Conservation (phyloP, 2,888 invertebrate genomes). For the Digitonthophagus gazella region DNA sequence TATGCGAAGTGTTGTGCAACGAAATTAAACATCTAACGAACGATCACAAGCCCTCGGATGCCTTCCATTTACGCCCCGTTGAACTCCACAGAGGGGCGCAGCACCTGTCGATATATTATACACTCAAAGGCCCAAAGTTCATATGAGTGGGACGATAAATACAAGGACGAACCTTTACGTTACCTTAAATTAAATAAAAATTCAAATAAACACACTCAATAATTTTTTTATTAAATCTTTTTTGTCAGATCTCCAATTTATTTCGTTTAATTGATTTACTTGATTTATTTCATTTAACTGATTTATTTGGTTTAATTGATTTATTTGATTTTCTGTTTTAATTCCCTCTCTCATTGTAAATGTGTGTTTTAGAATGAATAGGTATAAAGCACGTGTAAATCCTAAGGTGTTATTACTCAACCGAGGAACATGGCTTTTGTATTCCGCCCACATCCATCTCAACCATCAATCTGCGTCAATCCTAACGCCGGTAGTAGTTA, state of each 20-base stretch:
- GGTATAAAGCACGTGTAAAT: too few species aligned
- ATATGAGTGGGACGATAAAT: too few species aligned
- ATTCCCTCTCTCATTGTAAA: too few species aligned
- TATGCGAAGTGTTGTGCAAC: constrained; percentile 27
- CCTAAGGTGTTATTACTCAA: not conserved
- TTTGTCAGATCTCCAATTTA: too few species aligned
- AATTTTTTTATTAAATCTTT: too few species aligned
- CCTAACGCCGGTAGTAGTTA: not conserved
- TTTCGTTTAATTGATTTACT: too few species aligned
- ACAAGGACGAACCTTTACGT: not conserved
- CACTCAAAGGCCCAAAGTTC: constrained; percentile 6
- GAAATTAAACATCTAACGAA: constrained; percentile 34
- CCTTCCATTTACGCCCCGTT: constrained; percentile 3
- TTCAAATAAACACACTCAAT: too few species aligned
- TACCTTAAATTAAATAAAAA: too few species aligned
- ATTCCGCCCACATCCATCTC: not conserved
- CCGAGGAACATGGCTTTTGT: not conserved
- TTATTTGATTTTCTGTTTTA: too few species aligned
- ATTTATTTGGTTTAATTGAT: too few species aligned
- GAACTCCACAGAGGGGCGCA: not conserved
- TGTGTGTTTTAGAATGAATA: too few species aligned
- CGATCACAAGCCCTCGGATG: constrained; percentile 32
- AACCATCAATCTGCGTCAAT: not conserved
- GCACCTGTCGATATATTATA: not conserved
- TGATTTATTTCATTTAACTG: too few species aligned